Evolutionary conservation across 92 coral and sea anemone species (phyloP).

Genomic region (Porites evermanni): DNA sequence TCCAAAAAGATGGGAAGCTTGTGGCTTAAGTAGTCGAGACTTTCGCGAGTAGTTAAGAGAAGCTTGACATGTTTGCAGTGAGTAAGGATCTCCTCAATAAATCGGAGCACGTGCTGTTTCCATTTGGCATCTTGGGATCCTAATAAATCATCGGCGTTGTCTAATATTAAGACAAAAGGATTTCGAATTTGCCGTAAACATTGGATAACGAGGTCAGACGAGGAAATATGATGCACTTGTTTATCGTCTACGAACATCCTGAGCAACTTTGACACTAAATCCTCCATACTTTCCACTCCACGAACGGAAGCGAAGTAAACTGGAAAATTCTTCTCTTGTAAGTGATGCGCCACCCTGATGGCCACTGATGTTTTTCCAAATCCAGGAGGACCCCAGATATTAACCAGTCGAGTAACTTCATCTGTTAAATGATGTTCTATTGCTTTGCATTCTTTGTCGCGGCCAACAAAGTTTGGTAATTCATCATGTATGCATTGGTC

Average conservation of each 20-base stretch:
- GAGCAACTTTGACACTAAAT: too few relatives aligned
- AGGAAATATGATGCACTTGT: background rate
- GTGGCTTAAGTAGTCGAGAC: slow-evolving; percentile 1
- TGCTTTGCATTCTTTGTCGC: slow-evolving; percentile 13
- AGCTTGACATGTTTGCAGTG: slow-evolving; percentile 2
- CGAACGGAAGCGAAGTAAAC: background rate
- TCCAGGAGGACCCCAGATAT: background rate
- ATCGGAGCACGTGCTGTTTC: background rate
- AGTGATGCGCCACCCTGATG: slow-evolving; percentile 35
- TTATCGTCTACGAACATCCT: background rate
- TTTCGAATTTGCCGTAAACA: background rate
- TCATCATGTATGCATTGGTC: too few relatives aligned
- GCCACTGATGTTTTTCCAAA: slow-evolving; percentile 5
- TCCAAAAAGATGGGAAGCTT: background rate
- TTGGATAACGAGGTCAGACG: background rate
- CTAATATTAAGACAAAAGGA: slow-evolving; percentile 3
- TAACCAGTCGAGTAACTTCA: slow-evolving; percentile 26
- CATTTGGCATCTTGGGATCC: background rate
- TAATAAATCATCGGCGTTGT: slow-evolving; percentile 3
- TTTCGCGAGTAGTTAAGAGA: slow-evolving; percentile 9
- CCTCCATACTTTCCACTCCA: background rate
- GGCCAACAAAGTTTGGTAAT: too few relatives aligned
- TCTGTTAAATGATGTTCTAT: slow-evolving; percentile 1
- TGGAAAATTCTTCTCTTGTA: background rate
- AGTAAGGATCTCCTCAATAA: background rate